Evolutionary conservation across 2,797 vertebrate species (phyloP), one percentile per base, ranked within the genome.

Genomic region (Smutsia temminckii): DNA sequence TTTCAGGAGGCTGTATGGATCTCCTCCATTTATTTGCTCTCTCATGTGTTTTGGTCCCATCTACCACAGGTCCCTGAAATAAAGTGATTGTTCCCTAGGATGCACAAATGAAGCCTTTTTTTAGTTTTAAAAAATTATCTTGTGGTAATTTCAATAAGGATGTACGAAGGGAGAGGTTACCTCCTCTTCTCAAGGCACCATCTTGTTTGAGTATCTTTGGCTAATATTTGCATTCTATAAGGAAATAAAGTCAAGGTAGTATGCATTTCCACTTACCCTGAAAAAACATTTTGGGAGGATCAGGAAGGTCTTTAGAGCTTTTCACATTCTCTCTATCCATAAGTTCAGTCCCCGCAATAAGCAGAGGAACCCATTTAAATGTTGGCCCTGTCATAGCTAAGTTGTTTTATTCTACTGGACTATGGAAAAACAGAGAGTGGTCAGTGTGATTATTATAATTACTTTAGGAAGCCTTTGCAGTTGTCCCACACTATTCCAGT

Each of bases 201-300:
- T 94, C 55, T 89, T 77, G 49, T 83, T 92, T 87, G 69, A 25
- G 7, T 68, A 59, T n/a, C 42, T 77, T 71, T 72, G 40, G 29
- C 78, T 68, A 68, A 74, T 74, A 74, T 46, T 91, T 95, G 16
- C 21, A 85, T 91, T 83, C 23, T 77, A 4, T 68, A 83, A 89
- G 20, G 72, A 81, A 80, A 69, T 75, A 92, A 89, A 94, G 53
- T 66, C 80, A 85, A 55, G 87, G 8, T 21, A 64, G 51, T 69
- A 6, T 75, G 4, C 9, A 72, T 72, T 49, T 72, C 53, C 4
- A 77, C n/a, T 55, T 74, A 18, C 51, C 57, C 64, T 23, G 59
- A 57, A 51, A 80, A 81, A 94, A 81, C 42, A 51, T 77, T 80
- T 78, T 21, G 3, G 46, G 29, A 10, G 78, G 34, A 53, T 46